phyloP scores from a whole-genome alignment of 2,113 vertebrate species.

The Syngnathus scovelli region DNA sequence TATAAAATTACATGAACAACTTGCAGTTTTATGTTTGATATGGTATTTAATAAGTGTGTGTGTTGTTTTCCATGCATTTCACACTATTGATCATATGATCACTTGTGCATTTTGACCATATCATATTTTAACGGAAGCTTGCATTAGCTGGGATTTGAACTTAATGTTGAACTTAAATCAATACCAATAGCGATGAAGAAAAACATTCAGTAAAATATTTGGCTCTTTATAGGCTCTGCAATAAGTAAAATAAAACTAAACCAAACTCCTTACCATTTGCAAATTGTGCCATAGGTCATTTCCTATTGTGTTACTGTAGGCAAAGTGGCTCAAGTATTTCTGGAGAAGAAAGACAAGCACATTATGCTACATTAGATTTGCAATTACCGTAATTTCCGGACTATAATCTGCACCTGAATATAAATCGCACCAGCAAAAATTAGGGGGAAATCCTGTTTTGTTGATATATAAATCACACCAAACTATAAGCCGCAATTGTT shows the following conservation, averaged over 20 bases:
- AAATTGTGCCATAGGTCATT: slow-evolving; percentile 80
- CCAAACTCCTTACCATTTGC: slow-evolving; percentile 64
- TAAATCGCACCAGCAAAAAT: too few relatives aligned
- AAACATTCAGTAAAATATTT: background rate
- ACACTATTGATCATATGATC: background rate
- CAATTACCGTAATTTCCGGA: background rate
- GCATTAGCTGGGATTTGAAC: background rate
- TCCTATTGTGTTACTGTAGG: slow-evolving; percentile 77
- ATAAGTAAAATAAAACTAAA: background rate
- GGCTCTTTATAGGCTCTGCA: too few relatives aligned
- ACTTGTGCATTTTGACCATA: background rate
- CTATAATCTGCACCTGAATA: too few relatives aligned
- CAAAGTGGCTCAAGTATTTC: slow-evolving; percentile 72
- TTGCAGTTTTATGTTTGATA: background rate
- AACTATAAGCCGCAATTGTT: too few relatives aligned
- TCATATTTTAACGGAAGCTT: background rate
- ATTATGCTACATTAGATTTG: background rate
- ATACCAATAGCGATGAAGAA: background rate
- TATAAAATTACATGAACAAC: too few relatives aligned
- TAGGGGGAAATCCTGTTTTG: too few relatives aligned
- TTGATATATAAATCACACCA: too few relatives aligned
- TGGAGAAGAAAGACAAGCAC: slow-evolving; percentile 24
- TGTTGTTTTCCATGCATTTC: background rate
- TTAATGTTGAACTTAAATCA: background rate
- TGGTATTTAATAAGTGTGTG: background rate